These are phyloP conservation scores for Gallinago jamesoni DNA, from an alignment of 2,113 vertebrate species.

Conservation along the genomic window DNA sequence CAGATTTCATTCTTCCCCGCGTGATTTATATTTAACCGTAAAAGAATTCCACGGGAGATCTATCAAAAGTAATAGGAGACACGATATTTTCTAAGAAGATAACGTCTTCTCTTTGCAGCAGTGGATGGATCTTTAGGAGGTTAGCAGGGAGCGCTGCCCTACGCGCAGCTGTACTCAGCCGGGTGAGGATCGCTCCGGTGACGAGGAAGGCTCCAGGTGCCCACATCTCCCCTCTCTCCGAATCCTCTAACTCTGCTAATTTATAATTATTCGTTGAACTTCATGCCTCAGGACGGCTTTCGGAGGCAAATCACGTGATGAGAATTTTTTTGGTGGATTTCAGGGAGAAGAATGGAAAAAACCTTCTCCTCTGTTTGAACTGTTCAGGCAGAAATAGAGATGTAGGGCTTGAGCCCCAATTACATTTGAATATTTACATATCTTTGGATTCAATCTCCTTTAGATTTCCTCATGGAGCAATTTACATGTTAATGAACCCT, in stretches of 20 bases:
- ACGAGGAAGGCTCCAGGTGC: not conserved
- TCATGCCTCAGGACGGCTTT: not conserved
- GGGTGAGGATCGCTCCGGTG: not conserved
- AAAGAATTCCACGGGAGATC: slow-evolving; percentile 58
- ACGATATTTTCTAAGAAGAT: slow-evolving; percentile 1
- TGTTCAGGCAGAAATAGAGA: slow-evolving; percentile 4
- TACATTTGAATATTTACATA: slow-evolving; percentile 49
- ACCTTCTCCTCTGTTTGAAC: not conserved
- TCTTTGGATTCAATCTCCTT: slow-evolving; percentile 17
- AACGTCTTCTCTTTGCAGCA: slow-evolving; percentile 57
- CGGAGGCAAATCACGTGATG: not conserved
- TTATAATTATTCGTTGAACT: not conserved
- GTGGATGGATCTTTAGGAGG: slow-evolving; percentile 31
- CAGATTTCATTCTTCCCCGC: slow-evolving; percentile 43
- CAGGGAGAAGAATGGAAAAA: not conserved
- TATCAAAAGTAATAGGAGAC: slow-evolving; percentile 60
- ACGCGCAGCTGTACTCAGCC: slow-evolving; percentile 18
- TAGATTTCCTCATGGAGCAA: slow-evolving; percentile 20
- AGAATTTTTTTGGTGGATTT: not conserved
- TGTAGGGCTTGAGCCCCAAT: slow-evolving; percentile 37
- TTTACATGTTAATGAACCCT: slow-evolving; percentile 49
- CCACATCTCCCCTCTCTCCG: not conserved
- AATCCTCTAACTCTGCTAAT: not conserved
- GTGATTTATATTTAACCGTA: slow-evolving; percentile 60
- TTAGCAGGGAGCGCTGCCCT: not conserved